Conservation (phyloP, 2,888 invertebrate species). For the Drosophila dives region DNA sequence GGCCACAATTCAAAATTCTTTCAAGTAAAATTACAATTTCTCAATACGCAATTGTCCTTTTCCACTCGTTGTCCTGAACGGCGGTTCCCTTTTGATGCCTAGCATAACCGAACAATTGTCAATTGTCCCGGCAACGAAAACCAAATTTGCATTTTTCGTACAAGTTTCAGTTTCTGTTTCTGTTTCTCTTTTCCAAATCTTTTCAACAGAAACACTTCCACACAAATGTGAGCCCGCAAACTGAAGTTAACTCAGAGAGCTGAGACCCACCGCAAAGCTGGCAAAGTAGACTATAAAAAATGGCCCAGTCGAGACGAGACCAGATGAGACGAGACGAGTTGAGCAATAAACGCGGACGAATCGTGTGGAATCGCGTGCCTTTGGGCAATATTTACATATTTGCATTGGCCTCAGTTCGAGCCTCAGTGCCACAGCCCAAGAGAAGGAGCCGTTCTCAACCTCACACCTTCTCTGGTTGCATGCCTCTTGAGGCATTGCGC, state of each 20-base stretch:
- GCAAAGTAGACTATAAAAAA: conserved; percentile 62
- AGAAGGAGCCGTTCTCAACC: conserved; percentile 38
- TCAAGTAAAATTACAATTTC: conserved; percentile 65
- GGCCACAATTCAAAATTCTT: conserved; percentile 57
- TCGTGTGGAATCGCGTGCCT: conserved; percentile 71
- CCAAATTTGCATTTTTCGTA: conserved; percentile 72
- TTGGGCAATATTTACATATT: conserved; percentile 72
- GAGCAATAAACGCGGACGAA: conserved; percentile 46
- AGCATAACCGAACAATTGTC: conserved; percentile 52
- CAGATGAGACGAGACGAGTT: conserved; percentile 48
- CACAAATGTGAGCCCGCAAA: conserved; percentile 20
- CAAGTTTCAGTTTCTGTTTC: conserved; percentile 58
- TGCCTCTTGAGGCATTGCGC: conserved; percentile 40
- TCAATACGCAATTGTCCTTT: conserved; percentile 79
- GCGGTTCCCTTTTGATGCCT: conserved; percentile 65
- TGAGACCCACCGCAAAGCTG: conserved; percentile 70
- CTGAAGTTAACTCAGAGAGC: conserved; percentile 2
- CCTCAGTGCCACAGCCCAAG: background rate
- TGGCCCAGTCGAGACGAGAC: conserved; percentile 51
- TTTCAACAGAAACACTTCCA: conserved; percentile 50
- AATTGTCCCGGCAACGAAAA: conserved; percentile 36
- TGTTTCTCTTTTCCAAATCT: conserved; percentile 12
- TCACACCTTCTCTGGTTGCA: conserved; percentile 51
- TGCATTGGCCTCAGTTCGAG: conserved; percentile 38
- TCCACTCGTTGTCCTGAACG: conserved; percentile 34